Percentiles rank a stretch among this genome's conserved stretches.
phyloP scores from a whole-genome alignment of 2,888 invertebrate genomes.

The Clivina fossor region DNA sequence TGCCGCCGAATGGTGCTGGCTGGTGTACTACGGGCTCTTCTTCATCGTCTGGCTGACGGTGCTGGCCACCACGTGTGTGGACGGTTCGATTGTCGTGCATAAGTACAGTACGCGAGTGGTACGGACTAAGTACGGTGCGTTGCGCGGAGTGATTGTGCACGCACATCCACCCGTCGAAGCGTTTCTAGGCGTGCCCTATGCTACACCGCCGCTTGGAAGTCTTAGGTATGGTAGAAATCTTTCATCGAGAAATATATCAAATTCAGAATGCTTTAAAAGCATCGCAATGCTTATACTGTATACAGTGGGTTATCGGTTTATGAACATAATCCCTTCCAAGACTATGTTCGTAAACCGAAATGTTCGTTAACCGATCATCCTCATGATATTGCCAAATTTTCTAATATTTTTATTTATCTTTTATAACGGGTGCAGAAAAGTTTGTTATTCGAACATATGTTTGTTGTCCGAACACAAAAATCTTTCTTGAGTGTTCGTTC shows the following conservation, averaged over 20 bases:
- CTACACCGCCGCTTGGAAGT: conserved; percentile 86
- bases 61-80: conserved; percentile 47
- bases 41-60: conserved; percentile 61
- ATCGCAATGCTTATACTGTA: too few relatives aligned
- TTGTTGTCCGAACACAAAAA: too few relatives aligned
- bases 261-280: neutral
- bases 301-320: too few relatives aligned
- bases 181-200: conserved; percentile 92
- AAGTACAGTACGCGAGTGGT: conserved; percentile 82
- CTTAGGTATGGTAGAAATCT: conserved; percentile 68
- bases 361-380: too few relatives aligned
- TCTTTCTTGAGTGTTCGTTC: too few relatives aligned
- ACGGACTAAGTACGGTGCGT: conserved; percentile 85
- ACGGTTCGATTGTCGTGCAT: conserved; percentile 61
- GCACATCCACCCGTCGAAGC: conserved; percentile 84
- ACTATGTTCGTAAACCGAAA: too few relatives aligned
- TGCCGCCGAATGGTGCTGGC: conserved; percentile 59
- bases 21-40: too few relatives aligned
- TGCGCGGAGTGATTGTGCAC: conserved; percentile 82
- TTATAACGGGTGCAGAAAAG: too few relatives aligned
- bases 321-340: too few relatives aligned
- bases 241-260: neutral
- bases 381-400: too few relatives aligned
- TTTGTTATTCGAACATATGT: too few relatives aligned
- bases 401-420: too few relatives aligned